Conservation (phyloP, 2,888 invertebrate genomes). For the Apantesis nais region DNA sequence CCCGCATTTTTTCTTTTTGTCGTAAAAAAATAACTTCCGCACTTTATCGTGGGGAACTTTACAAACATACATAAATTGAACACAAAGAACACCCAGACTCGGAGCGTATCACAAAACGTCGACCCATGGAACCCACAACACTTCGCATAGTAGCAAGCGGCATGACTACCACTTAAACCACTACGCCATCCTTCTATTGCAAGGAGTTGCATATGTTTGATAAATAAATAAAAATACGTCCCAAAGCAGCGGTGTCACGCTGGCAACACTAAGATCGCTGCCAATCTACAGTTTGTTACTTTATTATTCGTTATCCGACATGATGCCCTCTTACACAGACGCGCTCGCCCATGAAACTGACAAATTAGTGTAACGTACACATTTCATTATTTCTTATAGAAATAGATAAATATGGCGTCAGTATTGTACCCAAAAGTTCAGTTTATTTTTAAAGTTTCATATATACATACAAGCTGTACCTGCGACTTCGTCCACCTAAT, state of each 20-base stretch:
- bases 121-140: too few species aligned
- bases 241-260: background rate
- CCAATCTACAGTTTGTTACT: constrained; percentile 50
- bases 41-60: too few species aligned
- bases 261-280: constrained; percentile 45
- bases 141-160: too few species aligned
- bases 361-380: constrained; percentile 37
- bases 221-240: constrained; percentile 1
- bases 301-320: constrained; percentile 49
- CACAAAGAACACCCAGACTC: too few species aligned
- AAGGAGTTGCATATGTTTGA: background rate
- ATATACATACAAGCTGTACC: background rate
- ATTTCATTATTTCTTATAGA: constrained; percentile 5
- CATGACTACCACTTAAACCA: too few species aligned
- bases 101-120: too few species aligned
- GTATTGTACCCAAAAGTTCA: background rate
- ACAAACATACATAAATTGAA: too few species aligned
- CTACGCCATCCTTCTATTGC: too few species aligned
- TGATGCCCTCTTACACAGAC: constrained; percentile 33
- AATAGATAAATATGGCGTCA: constrained; percentile 2
- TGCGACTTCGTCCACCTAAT: too few species aligned
- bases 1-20: too few species aligned
- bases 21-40: too few species aligned
- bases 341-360: constrained; percentile 44
- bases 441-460: too few species aligned